Evolutionary conservation across 2,888 invertebrate species (phyloP).

Genomic region (Dexiosoma caninum): DNA sequence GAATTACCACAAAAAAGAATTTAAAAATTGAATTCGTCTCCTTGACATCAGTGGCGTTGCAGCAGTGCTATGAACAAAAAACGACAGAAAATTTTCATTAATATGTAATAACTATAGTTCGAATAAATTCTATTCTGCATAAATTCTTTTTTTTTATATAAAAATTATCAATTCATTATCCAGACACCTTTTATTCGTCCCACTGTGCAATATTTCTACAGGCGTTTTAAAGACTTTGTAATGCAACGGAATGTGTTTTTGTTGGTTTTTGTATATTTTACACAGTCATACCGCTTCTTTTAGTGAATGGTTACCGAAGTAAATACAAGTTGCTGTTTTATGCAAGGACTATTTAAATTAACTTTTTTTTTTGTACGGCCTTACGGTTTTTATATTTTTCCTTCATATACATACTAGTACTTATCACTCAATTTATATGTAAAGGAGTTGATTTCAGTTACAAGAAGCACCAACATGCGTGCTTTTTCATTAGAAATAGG

Average conservation of each 20-base stretch:
- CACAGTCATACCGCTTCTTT: constrained; percentile 11
- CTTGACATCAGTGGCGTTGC: too few species aligned
- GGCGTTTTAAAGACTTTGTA: constrained; percentile 35
- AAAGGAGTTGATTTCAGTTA: constrained; percentile 39
- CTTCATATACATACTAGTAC: background rate
- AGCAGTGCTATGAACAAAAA: too few species aligned
- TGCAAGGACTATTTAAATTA: constrained; percentile 4
- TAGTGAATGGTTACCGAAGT: background rate
- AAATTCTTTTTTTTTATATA: too few species aligned
- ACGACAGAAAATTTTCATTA: too few species aligned
- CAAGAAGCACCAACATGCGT: background rate
- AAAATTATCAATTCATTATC: too few species aligned
- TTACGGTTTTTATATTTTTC: constrained; percentile 4
- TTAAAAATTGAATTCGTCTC: too few species aligned
- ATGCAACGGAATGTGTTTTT: constrained; percentile 10
- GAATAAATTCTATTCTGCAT: too few species aligned
- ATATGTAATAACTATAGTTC: too few species aligned
- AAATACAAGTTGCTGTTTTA: background rate
- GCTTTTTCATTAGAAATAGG: background rate
- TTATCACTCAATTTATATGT: background rate
- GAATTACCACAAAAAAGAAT: too few species aligned
- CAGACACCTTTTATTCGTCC: too few species aligned
- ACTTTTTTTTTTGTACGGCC: background rate
- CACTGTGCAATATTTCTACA: constrained; percentile 1
- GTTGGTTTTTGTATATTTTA: background rate